These are phyloP conservation scores for Budorcas taxicolor DNA, from an alignment of 2,113 vertebrate species.

Conservation along the genomic window DNA sequence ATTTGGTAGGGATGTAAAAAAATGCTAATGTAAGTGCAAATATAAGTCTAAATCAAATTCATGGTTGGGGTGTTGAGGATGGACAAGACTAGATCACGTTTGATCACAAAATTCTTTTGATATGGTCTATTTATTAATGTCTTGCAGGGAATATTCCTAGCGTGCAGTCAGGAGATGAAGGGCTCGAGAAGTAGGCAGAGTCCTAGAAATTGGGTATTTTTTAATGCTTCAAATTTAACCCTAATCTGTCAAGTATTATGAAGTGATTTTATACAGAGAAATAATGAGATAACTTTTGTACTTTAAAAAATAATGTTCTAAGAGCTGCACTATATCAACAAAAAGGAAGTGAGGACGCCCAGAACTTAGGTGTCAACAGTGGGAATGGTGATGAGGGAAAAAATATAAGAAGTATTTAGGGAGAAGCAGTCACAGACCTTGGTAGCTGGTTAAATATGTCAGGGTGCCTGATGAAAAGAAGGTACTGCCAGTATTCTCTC, in stretches of 20 bases:
- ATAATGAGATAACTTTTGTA: not conserved
- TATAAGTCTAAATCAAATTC: not conserved
- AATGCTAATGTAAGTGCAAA: not conserved
- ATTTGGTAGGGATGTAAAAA: not conserved
- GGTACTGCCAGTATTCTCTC: not conserved
- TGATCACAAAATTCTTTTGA: conserved; percentile 7
- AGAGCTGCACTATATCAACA: not conserved
- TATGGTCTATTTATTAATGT: not conserved
- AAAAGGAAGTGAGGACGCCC: not conserved
- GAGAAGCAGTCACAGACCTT: not conserved
- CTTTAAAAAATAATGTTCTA: not conserved
- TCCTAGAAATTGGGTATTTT: not conserved
- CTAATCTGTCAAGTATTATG: not conserved
- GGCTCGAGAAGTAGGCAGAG: not conserved
- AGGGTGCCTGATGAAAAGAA: not conserved
- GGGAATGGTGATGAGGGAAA: not conserved
- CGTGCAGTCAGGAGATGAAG: not conserved
- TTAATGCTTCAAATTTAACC: conserved; percentile 25
- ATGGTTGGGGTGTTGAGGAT: not conserved
- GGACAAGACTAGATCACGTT: not conserved
- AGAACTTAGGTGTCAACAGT: not conserved
- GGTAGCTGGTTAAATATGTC: not conserved
- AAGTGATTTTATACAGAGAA: not conserved
- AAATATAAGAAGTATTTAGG: not conserved
- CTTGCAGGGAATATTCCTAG: not conserved